Evolutionary conservation across 2,113 vertebrate genomes (phyloP).

Genomic region (Rousettus leschenaultii): DNA sequence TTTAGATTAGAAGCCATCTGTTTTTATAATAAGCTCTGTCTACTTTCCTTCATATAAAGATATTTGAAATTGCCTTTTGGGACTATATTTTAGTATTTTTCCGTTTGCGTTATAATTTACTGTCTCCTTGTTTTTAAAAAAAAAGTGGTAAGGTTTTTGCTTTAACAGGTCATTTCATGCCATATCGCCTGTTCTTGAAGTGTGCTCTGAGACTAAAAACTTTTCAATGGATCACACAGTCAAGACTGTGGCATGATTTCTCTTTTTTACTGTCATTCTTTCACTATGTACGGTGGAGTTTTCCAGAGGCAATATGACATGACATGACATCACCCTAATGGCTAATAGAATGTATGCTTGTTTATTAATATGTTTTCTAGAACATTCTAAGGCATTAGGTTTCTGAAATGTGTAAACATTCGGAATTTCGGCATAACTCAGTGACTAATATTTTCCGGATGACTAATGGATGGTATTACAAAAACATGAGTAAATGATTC

Average conservation of each 20-base stretch:
- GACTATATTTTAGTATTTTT: background rate
- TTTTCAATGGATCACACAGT: background rate
- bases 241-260: background rate
- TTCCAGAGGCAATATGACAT: background rate
- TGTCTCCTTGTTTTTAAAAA: background rate
- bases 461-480: background rate
- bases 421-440: background rate
- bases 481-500: background rate
- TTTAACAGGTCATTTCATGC: conserved; percentile 11
- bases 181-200: background rate
- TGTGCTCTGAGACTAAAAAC: conserved; percentile 11
- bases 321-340: background rate
- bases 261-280: background rate
- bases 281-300: background rate
- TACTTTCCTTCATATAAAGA: conserved; percentile 6
- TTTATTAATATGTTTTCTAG: conserved; percentile 40
- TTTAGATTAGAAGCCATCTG: conserved; percentile 5
- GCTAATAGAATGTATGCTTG: conserved; percentile 17
- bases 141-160: background rate
- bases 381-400: background rate
- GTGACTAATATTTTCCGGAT: conserved; percentile 1
- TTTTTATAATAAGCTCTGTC: conserved; percentile 18
- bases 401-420: conserved; percentile 42
- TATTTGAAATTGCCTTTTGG: background rate
- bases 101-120: background rate